Percentiles rank a stretch among this genome's conserved stretches.
Conservation (phyloP, 2,888 invertebrate species). For the Cheilosia vulpina region DNA sequence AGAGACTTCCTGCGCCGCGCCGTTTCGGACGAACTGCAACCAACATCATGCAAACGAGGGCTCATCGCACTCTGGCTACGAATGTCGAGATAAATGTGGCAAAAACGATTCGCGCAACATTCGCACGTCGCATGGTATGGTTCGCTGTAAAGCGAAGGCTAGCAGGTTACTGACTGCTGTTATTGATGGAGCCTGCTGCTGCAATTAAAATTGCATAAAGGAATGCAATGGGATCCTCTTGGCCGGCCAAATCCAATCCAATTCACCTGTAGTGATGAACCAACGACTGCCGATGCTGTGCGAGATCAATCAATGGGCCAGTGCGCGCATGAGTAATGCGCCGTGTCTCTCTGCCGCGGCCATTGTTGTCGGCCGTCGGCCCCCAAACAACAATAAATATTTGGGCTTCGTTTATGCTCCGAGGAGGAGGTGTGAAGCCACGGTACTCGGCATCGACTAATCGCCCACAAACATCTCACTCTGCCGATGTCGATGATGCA, state of each 20-base stretch:
- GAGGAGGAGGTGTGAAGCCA: constrained; percentile 71
- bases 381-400: constrained; percentile 66
- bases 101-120: constrained; percentile 56
- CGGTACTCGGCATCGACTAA: constrained; percentile 53
- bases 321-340: constrained; percentile 15
- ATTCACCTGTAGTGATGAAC: constrained; percentile 71
- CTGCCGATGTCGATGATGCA: constrained; percentile 43
- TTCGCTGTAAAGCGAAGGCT: constrained; percentile 30
- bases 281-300: constrained; percentile 22
- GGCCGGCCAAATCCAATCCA: constrained; percentile 38
- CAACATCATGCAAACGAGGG: constrained; percentile 59
- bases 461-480: constrained; percentile 73
- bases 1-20: constrained; percentile 3
- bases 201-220: constrained; percentile 68
- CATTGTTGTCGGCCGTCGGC: constrained; percentile 10
- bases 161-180: constrained; percentile 44
- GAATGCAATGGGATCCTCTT: constrained; percentile 51
- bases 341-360: constrained; percentile 3
- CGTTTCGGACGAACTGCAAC: constrained; percentile 19
- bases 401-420: constrained; percentile 66
- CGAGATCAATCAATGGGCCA: constrained; percentile 61
- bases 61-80: constrained; percentile 57
- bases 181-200: constrained; percentile 70
- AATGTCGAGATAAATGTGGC: constrained; percentile 61
- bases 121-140: constrained; percentile 28